Conservation (phyloP, 1,140 invertebrate species). For the Spodoptera litura region DNA sequence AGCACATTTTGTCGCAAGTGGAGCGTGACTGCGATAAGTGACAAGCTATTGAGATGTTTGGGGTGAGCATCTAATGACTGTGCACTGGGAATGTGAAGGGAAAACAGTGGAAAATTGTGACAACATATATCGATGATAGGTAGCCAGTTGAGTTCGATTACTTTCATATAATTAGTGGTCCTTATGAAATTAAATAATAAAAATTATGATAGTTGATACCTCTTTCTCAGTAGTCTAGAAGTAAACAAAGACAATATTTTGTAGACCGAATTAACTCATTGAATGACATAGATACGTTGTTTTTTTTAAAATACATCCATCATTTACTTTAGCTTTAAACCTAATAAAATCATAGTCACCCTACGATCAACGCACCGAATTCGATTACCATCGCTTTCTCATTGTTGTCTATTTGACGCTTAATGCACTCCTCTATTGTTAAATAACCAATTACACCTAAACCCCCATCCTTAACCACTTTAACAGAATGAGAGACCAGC, state of each 20-base stretch:
- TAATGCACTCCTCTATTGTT: constrained; percentile 61
- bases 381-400: constrained; percentile 66
- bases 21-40: constrained; percentile 72
- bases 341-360: constrained; percentile 52
- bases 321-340: too few relatives aligned
- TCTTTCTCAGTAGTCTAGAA: too few relatives aligned
- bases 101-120: background rate
- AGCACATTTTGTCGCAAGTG: constrained; percentile 70
- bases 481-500: constrained; percentile 41
- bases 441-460: constrained; percentile 32
- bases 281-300: too few relatives aligned
- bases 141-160: background rate
- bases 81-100: constrained; percentile 9
- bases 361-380: constrained; percentile 65
- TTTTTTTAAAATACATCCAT: too few relatives aligned
- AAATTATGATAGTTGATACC: background rate
- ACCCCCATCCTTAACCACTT: constrained; percentile 42
- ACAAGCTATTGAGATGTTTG: constrained; percentile 70
- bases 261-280: too few relatives aligned
- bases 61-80: constrained; percentile 51
- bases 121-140: background rate
- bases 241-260: too few relatives aligned
- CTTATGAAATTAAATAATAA: background rate
- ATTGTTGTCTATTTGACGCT: constrained; percentile 66
- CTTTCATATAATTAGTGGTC: too few relatives aligned